Conservation (phyloP, 2,113 vertebrate genomes). For the Isurus oxyrinchus region DNA sequence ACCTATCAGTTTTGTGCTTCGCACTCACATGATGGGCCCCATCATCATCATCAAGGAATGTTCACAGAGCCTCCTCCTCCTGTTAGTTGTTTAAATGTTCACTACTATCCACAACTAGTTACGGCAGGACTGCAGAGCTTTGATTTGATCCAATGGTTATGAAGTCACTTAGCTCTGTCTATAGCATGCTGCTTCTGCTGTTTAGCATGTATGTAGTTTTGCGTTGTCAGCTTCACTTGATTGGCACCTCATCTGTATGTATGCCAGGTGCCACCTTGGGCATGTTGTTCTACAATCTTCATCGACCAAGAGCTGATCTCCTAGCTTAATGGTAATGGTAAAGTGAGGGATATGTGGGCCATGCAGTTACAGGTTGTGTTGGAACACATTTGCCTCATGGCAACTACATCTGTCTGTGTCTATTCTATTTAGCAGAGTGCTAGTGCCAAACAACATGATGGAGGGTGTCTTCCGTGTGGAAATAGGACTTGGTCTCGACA, state of each 20-base stretch:
- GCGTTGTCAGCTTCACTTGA: neutral
- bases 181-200: neutral
- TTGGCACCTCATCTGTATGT: neutral
- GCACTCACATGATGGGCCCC: neutral
- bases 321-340: neutral
- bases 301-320: neutral
- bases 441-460: neutral
- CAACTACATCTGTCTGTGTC: neutral
- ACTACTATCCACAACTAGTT: neutral
- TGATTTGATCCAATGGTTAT: neutral
- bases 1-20: too few species aligned
- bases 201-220: neutral
- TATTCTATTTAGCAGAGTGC: neutral
- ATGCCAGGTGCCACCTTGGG: neutral
- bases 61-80: neutral
- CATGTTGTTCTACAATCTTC: neutral
- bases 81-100: neutral
- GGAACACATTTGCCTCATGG: neutral
- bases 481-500: neutral
- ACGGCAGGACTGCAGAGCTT: neutral
- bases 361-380: neutral
- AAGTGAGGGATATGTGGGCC: neutral
- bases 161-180: neutral
- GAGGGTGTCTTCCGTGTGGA: neutral
- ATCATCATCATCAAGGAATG: neutral